Evolutionary conservation across 2,888 invertebrate genomes (phyloP).

Genomic region (Brenthis daphne): DNA sequence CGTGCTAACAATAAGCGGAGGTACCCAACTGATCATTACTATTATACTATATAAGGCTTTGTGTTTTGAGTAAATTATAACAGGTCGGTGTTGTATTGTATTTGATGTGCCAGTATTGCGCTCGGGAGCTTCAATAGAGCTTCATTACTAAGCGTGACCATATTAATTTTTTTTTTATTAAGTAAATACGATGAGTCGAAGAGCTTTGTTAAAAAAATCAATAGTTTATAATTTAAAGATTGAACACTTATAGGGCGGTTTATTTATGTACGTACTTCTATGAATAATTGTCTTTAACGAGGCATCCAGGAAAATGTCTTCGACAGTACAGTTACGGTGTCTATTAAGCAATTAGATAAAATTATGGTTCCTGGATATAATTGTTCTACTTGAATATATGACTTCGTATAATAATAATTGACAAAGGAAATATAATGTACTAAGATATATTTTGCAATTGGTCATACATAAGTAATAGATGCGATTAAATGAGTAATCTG

Average conservation of each 20-base stretch:
- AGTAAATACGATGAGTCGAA: constrained; percentile 26
- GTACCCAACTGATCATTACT: constrained; percentile 79
- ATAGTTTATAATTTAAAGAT: constrained; percentile 18
- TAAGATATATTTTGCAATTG: neutral
- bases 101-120: constrained; percentile 63
- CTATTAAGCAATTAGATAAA: constrained; percentile 71
- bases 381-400: constrained; percentile 56
- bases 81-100: constrained; percentile 72
- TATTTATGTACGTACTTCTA: constrained; percentile 50
- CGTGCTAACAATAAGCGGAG: constrained; percentile 77
- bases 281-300: constrained; percentile 57
- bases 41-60: constrained; percentile 80
- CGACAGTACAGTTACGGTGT: constrained; percentile 52
- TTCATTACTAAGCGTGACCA: constrained; percentile 78
- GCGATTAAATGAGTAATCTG: neutral
- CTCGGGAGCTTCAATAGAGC: constrained; percentile 61
- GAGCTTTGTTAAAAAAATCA: constrained; percentile 11
- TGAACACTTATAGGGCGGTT: constrained; percentile 42
- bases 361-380: constrained; percentile 64
- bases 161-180: constrained; percentile 53
- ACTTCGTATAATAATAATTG: constrained; percentile 50
- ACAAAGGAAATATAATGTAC: constrained; percentile 47
- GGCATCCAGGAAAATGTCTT: constrained; percentile 56
- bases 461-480: neutral
- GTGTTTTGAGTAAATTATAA: constrained; percentile 83